These are phyloP conservation scores for Philopotamus ludificatus DNA, from an alignment of 1,140 invertebrate genomes.

Conservation along the genomic window DNA sequence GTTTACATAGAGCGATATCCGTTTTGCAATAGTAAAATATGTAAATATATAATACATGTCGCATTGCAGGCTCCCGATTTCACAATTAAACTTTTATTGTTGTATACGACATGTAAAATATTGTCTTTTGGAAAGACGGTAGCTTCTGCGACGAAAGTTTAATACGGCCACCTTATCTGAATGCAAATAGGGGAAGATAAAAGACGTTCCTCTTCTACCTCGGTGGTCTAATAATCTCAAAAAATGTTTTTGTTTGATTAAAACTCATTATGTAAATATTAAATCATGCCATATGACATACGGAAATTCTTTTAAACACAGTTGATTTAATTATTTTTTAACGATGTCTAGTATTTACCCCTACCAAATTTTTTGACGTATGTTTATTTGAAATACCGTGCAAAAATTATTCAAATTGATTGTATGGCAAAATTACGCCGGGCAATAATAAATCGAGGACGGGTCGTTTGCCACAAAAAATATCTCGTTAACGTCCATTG, in stretches of 20 bases:
- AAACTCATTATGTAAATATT: too few species aligned
- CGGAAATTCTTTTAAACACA: too few species aligned
- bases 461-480: not conserved
- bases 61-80: not conserved
- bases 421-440: not conserved
- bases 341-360: too few species aligned
- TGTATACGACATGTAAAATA: not conserved
- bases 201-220: too few species aligned
- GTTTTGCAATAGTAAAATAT: too few species aligned
- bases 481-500: conserved; percentile 28
- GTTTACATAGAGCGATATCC: too few species aligned
- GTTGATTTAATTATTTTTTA: too few species aligned
- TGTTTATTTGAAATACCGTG: not conserved
- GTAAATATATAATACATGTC: not conserved
- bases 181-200: not conserved
- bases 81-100: too few species aligned
- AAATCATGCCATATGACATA: too few species aligned
- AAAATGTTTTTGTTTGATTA: too few species aligned
- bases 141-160: not conserved
- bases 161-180: not conserved
- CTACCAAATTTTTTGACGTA: too few species aligned
- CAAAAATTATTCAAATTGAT: not conserved
- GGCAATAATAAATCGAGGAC: not conserved
- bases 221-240: too few species aligned
- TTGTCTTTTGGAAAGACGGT: not conserved